A percentile compares a stretch with the other conserved stretches of the same genome.
These are phyloP conservation scores for Volucella zonaria DNA, from an alignment of 2,888 invertebrate genomes.

Conservation along the genomic window DNA sequence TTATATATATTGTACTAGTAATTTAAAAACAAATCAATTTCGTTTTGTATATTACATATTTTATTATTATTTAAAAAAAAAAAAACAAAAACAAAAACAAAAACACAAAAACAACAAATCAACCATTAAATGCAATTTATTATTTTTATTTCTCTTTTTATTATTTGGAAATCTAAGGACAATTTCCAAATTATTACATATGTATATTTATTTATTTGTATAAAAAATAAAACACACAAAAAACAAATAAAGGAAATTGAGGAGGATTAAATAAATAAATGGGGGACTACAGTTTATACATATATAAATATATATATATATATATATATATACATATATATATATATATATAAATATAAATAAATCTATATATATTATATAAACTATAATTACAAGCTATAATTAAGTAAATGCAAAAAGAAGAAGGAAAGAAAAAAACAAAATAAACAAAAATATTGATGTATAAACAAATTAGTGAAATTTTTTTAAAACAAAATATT, in stretches of 20 bases:
- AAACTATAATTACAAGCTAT: slow-evolving; percentile 71
- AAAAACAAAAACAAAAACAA: too few species aligned
- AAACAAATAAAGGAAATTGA: slow-evolving; percentile 61
- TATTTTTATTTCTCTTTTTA: slow-evolving; percentile 40
- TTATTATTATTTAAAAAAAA: slow-evolving; percentile 38
- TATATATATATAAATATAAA: slow-evolving; percentile 71
- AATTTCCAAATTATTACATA: slow-evolving; percentile 45
- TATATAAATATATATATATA: slow-evolving; percentile 47
- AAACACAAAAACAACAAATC: too few species aligned
- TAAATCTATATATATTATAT: slow-evolving; percentile 73
- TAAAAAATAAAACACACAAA: slow-evolving; percentile 25
- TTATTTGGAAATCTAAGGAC: slow-evolving; percentile 33
- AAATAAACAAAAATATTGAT: slow-evolving; percentile 67
- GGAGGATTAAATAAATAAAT: slow-evolving; percentile 68
- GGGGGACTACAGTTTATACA: slow-evolving; percentile 73
- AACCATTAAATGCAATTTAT: slow-evolving; percentile 40
- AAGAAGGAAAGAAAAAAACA: slow-evolving; percentile 54
- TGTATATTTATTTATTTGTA: slow-evolving; percentile 68
- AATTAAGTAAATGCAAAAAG: slow-evolving; percentile 70
- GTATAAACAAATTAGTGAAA: slow-evolving; percentile 74
- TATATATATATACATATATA: slow-evolving; percentile 74
- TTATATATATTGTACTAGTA: slow-evolving; percentile 40
- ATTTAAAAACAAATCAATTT: slow-evolving; percentile 44
- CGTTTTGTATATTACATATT: slow-evolving; percentile 63
- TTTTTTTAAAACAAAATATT: slow-evolving; percentile 74